Evolutionary conservation across 35 echinoderm and acorn worm genomes (phyloP).

Genomic region (Chiridota heheva): DNA sequence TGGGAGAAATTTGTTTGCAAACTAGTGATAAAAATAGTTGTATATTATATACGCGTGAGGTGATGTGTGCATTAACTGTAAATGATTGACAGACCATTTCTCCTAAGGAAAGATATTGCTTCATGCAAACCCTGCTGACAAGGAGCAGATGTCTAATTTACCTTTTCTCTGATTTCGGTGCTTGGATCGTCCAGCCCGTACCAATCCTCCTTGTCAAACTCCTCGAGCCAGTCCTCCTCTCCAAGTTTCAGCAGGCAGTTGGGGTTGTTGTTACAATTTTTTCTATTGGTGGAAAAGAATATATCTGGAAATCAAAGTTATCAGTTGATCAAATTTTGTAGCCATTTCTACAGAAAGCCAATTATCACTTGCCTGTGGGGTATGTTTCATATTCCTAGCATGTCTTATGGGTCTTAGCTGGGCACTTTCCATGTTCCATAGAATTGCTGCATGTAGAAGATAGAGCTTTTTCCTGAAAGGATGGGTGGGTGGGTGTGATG

Average conservation of each 20-base stretch:
- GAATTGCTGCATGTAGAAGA: no score
- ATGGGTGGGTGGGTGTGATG: no score
- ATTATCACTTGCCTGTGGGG: neutral
- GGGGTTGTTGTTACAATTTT: constrained; percentile 88
- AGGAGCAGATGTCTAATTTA: no score
- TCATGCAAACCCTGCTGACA: no score
- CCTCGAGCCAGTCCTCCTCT: constrained; percentile 76
- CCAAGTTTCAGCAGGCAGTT: constrained; percentile 84
- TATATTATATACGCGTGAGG: no score
- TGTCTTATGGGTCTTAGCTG: no score
- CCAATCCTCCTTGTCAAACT: constrained; percentile 77
- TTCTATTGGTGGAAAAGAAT: constrained; percentile 23
- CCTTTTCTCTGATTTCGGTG: constrained; percentile 67
- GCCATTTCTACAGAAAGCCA: neutral
- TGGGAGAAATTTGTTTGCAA: no score
- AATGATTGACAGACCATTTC: no score
- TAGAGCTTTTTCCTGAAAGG: neutral
- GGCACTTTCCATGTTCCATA: no score
- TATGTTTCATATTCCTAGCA: neutral
- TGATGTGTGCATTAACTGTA: no score
- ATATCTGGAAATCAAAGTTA: neutral
- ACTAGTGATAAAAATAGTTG: no score
- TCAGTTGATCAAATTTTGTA: neutral
- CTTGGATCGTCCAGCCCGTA: constrained; percentile 89
- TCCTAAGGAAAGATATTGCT: no score